A percentile compares a stretch with the other conserved stretches of the same genome.
Evolutionary conservation across 92 coral and sea anemone species (phyloP).

Genomic region (Porites evermanni): DNA sequence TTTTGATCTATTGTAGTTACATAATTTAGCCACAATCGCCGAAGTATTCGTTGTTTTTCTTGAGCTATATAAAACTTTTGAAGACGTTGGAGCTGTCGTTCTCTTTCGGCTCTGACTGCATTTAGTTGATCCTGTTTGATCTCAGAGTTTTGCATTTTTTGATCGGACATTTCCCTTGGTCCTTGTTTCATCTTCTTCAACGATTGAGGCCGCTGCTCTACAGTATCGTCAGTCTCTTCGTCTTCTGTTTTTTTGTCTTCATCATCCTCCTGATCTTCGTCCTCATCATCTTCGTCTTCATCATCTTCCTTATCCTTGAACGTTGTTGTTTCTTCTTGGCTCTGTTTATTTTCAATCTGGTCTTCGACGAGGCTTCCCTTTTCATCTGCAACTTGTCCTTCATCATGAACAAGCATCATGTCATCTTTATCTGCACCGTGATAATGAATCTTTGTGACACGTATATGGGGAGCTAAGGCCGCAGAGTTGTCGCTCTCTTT

Average conservation of each 20-base stretch:
- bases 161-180: conserved; percentile 9
- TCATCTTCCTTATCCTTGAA: background rate
- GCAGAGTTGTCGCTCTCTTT: background rate
- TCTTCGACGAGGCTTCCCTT: background rate
- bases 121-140: background rate
- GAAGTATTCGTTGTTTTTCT: conserved; percentile 14
- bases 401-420: background rate
- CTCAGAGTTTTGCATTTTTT: background rate
- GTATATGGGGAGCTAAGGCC: too few species aligned
- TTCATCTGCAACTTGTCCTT: background rate
- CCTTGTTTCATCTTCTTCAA: background rate
- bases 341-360: background rate
- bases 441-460: background rate
- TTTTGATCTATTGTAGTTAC: background rate
- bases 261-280: background rate
- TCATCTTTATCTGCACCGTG: background rate
- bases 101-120: background rate
- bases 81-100: conserved; percentile 7
- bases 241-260: conserved; percentile 3
- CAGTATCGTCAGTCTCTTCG: background rate
- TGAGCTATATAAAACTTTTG: background rate
- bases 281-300: background rate
- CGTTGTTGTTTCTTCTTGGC: background rate
- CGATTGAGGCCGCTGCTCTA: background rate
- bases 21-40: background rate